Conservation (phyloP, 2,113 vertebrate genomes). For the Planiliza haematocheilus region DNA sequence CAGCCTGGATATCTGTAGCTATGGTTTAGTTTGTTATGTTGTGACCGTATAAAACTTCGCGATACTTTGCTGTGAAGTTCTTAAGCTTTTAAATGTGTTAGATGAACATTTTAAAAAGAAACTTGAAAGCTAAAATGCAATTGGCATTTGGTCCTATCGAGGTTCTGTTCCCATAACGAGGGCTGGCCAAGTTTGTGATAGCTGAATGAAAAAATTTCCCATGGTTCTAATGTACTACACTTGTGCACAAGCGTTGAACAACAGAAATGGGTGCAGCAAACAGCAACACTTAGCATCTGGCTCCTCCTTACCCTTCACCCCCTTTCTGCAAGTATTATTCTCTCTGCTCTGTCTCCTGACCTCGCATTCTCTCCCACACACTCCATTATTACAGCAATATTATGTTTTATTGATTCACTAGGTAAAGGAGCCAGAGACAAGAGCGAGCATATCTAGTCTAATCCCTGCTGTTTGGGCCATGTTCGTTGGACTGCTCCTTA, state of each 20-base stretch:
- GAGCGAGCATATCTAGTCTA: slow-evolving; percentile 75
- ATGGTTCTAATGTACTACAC: slow-evolving; percentile 8
- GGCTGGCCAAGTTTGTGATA: not conserved
- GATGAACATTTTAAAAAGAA: no score
- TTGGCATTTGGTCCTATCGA: no score
- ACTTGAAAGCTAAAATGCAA: no score
- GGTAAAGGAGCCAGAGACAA: slow-evolving; percentile 64
- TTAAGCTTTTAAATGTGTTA: no score
- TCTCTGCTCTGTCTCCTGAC: slow-evolving; percentile 17
- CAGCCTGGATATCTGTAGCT: not conserved
- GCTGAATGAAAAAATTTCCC: not conserved
- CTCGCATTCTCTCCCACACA: slow-evolving; percentile 14
- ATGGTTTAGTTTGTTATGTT: no score
- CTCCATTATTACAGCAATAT: slow-evolving; percentile 54
- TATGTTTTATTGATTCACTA: slow-evolving; percentile 74
- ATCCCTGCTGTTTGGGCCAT: slow-evolving; percentile 71
- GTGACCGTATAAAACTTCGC: no score
- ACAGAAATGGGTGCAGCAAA: slow-evolving; percentile 44
- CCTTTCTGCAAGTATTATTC: slow-evolving; percentile 32
- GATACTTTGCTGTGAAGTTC: no score
- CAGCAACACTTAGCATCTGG: slow-evolving; percentile 50
- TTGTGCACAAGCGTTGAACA: slow-evolving; percentile 9
- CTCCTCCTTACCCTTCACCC: slow-evolving; percentile 24
- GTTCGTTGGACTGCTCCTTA: slow-evolving; percentile 71
- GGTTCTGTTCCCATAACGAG: no score